Evolutionary conservation across 2,888 invertebrate species (phyloP).

Genomic region (Hydraecia micacea): DNA sequence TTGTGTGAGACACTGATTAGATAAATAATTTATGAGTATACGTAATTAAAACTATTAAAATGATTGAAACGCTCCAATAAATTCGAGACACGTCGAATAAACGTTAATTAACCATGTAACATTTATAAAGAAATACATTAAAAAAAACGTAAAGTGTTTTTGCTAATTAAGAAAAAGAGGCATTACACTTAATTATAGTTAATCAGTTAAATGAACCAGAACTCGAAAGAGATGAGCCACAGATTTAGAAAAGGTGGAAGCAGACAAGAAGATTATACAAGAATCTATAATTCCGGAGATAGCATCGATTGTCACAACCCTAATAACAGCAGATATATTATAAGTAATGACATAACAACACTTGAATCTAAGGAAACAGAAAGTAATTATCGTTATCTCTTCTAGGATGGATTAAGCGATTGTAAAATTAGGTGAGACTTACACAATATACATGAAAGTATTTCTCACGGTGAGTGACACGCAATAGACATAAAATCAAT

Average conservation of each 20-base stretch:
- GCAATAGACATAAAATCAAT: slow-evolving; percentile 43
- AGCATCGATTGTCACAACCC: background rate
- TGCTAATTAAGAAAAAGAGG: slow-evolving; percentile 28
- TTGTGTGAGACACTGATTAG: slow-evolving; percentile 34
- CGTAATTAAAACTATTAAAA: slow-evolving; percentile 45
- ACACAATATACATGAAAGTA: slow-evolving; percentile 44
- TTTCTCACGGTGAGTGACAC: slow-evolving; percentile 53
- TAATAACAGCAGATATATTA: slow-evolving; percentile 46
- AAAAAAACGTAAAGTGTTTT: slow-evolving; percentile 9
- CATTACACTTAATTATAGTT: slow-evolving; percentile 25
- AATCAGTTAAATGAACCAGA: slow-evolving; percentile 30
- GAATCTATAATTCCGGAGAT: slow-evolving; percentile 8
- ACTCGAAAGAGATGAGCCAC: slow-evolving; percentile 1
- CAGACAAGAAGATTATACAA: background rate
- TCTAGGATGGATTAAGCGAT: slow-evolving; percentile 36
- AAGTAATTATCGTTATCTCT: slow-evolving; percentile 47
- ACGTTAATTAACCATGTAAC: slow-evolving; percentile 51
- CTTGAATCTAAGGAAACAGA: slow-evolving; percentile 38
- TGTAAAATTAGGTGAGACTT: slow-evolving; percentile 43
- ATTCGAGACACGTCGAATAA: slow-evolving; percentile 27
- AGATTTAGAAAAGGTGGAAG: slow-evolving; percentile 12
- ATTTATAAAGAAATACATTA: slow-evolving; percentile 27
- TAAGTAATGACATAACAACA: slow-evolving; percentile 19
- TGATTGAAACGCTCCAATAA: slow-evolving; percentile 56
- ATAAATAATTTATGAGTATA: slow-evolving; percentile 51